Evolutionary conservation across 64 coral and sea anemone species (phyloP).

Genomic region (Montipora sp.): DNA sequence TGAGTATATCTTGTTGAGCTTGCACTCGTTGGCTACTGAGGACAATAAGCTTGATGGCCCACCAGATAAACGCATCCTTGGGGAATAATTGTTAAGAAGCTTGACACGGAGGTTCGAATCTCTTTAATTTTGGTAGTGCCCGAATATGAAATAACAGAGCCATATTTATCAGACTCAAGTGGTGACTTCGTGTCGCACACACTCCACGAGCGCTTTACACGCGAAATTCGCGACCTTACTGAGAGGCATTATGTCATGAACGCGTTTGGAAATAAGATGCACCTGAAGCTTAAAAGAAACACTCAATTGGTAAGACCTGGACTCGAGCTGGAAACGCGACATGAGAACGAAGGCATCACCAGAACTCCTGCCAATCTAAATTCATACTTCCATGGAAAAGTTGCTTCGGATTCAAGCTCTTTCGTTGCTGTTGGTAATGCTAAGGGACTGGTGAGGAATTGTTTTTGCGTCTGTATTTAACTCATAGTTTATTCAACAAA

Average conservation of each 20-base stretch:
- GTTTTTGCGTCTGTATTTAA: no score
- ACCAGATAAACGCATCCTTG: no score
- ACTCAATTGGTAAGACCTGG: slow-evolving; percentile 19
- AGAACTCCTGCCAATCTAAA: not conserved
- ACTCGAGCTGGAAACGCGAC: slow-evolving; percentile 16
- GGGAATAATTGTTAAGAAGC: no score
- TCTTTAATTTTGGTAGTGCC: slow-evolving; percentile 13
- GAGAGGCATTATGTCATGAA: not conserved
- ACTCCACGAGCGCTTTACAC: not conserved
- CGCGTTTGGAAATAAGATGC: slow-evolving; percentile 30
- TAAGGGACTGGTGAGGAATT: slow-evolving; percentile 16
- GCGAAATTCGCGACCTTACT: not conserved
- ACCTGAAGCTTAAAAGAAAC: slow-evolving; percentile 30
- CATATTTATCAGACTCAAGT: slow-evolving; percentile 22
- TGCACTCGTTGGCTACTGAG: no score
- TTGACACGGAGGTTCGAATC: no score
- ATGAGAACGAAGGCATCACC: not conserved
- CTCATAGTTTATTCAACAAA: no score
- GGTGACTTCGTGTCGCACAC: slow-evolving; percentile 40
- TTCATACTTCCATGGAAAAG: slow-evolving; percentile 12
- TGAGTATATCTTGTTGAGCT: no score
- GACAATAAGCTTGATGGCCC: no score
- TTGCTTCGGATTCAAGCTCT: not conserved
- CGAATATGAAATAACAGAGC: slow-evolving; percentile 53
- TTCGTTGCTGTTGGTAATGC: slow-evolving; percentile 15